Percentiles rank a stretch among this genome's conserved stretches.
Conservation (phyloP, 2,888 invertebrate genomes). For the Brachypterus glaber region DNA sequence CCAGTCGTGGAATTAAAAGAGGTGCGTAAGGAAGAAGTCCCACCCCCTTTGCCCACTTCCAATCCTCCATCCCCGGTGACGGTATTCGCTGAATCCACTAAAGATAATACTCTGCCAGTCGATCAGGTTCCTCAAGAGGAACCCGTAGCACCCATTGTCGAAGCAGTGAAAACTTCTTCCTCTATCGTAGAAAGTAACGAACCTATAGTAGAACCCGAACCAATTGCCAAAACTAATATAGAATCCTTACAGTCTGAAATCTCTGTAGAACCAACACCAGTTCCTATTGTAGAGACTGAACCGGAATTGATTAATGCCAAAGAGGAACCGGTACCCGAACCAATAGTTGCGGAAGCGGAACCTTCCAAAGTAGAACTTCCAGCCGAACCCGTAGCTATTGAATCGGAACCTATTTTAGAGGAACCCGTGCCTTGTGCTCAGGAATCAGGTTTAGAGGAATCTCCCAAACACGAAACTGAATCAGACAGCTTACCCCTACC, state of each 20-base stretch:
- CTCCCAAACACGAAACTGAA: conserved; percentile 8
- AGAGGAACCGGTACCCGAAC: neutral
- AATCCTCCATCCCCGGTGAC: conserved; percentile 68
- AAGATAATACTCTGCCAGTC: conserved; percentile 42
- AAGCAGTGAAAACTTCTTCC: conserved; percentile 1
- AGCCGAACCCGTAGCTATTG: conserved; percentile 3
- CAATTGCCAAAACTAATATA: conserved; percentile 8
- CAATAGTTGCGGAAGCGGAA: conserved; percentile 2
- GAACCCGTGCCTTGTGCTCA: conserved; percentile 4
- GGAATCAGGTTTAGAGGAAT: neutral
- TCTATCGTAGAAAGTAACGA: conserved; percentile 4
- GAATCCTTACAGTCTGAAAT: conserved; percentile 12
- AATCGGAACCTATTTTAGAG: neutral
- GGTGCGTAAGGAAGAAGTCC: conserved; percentile 56
- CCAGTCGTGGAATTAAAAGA: too few relatives aligned
- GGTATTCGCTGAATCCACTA: conserved; percentile 61
- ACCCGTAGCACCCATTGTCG: neutral
- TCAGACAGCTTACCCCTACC: conserved; percentile 15
- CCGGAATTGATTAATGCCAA: conserved; percentile 11
- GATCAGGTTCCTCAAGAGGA: conserved; percentile 11
- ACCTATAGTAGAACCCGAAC: conserved; percentile 3
- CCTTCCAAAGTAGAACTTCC: conserved; percentile 11
- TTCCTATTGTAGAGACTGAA: conserved; percentile 9
- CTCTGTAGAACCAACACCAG: conserved; percentile 11
- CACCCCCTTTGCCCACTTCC: conserved; percentile 64